Base-by-base conservation (phyloP, 2,888 invertebrate species). In the Chaitophorus viminalis region DNA sequence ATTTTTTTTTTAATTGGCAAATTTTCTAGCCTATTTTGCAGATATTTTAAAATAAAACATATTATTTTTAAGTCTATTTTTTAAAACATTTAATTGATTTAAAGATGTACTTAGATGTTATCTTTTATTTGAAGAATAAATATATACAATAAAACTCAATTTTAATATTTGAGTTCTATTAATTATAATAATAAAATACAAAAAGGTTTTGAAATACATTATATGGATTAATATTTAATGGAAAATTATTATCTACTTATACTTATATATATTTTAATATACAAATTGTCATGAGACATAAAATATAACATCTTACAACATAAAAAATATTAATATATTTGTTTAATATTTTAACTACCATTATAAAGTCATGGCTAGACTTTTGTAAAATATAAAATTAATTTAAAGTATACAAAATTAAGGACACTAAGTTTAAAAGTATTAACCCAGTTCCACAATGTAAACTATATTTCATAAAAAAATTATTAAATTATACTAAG, bases 401-500 rank as follows among this genome's bases (percentile, higher is more conserved):
- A 74, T 52, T 29, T 52, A 83, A 54, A 18, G 65, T 46, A 65
- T 68, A 85, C 46, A 85, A 52, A 52, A 77, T 77, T 68, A 76
- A 77, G 77, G 68, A 52, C 68, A 77, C 65, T 85, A 46, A 70
- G 11, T 68, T 68, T 85, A 77, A 25, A 86, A 79, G 33, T 79
- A 86, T 72, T 39, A 54, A 86, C 78, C 86, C 86, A 86, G 72
- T 70, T 79, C 86, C 86, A 54, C 36, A 52, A 52, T 78, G 36
- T 86, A 52, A 78, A 77, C 25, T 54, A 9, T 65, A 3, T 39
- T 18, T 68, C 65, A 21, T 79, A 74, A 83, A 74, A 54, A 60
- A 54, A 74, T 60, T 54, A 54, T 52, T 60, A 72, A 60, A n/a
- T 86, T 54, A 83, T 18, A 77, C 68, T 46, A 76, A 68, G 46